These are phyloP conservation scores for Chionoecetes opilio DNA, from an alignment of 1,140 invertebrate genomes.

Conservation along the genomic window DNA sequence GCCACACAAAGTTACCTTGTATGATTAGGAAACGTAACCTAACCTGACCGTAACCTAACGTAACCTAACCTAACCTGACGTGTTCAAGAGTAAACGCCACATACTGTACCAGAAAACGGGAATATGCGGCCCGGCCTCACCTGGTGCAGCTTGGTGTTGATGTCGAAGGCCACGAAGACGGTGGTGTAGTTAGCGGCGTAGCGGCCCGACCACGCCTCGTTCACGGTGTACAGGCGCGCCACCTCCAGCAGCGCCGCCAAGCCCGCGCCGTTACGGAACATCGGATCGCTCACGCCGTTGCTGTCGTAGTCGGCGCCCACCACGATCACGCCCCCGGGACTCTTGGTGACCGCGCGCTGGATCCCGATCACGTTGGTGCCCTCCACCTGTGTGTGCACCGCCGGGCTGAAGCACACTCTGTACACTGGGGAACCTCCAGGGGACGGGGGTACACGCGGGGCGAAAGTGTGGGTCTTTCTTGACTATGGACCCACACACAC, in stretches of 20 bases:
- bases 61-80: no score
- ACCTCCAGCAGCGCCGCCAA: constrained; percentile 64
- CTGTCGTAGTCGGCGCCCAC: constrained; percentile 71
- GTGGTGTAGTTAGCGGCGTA: constrained; percentile 64
- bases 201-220: constrained; percentile 3
- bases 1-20: no score
- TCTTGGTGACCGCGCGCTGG: constrained; percentile 34
- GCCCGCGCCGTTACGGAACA: constrained; percentile 68
- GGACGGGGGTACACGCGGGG: neutral
- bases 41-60: no score
- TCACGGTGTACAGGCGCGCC: constrained; percentile 45
- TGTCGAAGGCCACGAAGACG: constrained; percentile 67
- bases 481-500: no score
- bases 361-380: constrained; percentile 66
- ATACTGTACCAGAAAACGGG: no score
- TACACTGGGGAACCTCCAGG: neutral
- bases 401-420: neutral
- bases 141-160: constrained; percentile 67
- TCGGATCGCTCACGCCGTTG: constrained; percentile 40
- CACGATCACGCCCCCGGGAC: constrained; percentile 48
- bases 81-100: no score
- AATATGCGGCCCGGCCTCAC: no score
- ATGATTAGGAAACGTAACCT: no score
- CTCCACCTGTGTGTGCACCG: constrained; percentile 37
- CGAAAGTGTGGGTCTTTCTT: no score